Conservation (phyloP, 1,140 invertebrate genomes). For the Cherax destructor region DNA sequence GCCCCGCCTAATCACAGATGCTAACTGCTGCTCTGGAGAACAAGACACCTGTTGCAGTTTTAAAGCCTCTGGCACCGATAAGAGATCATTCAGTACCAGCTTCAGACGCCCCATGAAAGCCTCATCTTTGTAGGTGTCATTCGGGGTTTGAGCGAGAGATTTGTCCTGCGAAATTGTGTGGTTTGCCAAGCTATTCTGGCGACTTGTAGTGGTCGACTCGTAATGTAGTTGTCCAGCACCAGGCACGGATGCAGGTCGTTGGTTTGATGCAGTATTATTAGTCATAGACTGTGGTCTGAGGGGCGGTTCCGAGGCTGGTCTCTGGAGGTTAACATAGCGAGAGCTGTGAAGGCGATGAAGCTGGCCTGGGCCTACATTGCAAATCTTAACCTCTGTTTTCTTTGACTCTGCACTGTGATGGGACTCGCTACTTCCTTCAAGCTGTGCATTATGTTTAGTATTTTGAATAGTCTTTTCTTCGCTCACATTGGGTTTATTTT, state of each 20-base stretch:
- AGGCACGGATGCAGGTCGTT: slow-evolving; percentile 37
- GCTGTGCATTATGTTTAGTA: not conserved
- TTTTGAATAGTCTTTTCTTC: not conserved
- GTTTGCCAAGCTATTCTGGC: not conserved
- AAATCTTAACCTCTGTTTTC: not conserved
- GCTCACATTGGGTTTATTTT: not conserved
- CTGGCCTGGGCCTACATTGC: not conserved
- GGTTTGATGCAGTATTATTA: not conserved
- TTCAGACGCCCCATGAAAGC: slow-evolving; percentile 34
- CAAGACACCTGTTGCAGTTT: slow-evolving; percentile 30
- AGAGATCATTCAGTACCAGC: slow-evolving; percentile 33
- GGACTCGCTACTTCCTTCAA: not conserved
- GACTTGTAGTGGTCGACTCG: not conserved
- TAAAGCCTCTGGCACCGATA: slow-evolving; percentile 36
- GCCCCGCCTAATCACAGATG: slow-evolving; percentile 3
- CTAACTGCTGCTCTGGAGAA: slow-evolving; percentile 19
- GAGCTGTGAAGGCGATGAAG: not conserved
- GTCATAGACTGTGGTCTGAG: not conserved
- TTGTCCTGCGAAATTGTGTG: not conserved
- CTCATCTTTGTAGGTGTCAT: not conserved
- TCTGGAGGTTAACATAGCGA: slow-evolving; percentile 6
- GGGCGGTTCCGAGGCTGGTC: slow-evolving; percentile 36
- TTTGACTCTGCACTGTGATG: not conserved
- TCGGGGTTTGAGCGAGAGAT: not conserved
- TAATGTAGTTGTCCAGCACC: not conserved